phyloP scores from a whole-genome alignment of 2,797 vertebrate genomes.

The Parotocinclus haroldoi region DNA sequence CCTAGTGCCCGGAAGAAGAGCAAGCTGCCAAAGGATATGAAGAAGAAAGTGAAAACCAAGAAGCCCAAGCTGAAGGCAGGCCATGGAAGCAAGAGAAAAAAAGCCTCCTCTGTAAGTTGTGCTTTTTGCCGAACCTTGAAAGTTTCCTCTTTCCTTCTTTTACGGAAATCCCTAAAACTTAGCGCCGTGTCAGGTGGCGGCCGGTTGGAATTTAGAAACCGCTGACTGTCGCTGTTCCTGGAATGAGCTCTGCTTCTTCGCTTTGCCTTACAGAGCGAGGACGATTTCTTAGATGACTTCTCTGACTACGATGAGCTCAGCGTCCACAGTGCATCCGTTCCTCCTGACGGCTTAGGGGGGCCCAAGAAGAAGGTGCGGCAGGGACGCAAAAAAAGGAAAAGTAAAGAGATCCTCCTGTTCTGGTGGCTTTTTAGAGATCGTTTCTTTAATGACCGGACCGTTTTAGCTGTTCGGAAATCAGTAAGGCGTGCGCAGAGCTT shows the following conservation, averaged over 20 bases:
- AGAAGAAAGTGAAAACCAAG: slow-evolving; percentile 91
- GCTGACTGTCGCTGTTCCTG: no score
- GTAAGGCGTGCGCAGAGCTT: no score
- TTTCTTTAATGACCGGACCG: no score
- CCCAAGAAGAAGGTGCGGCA: slow-evolving; percentile 84
- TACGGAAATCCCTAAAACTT: no score
- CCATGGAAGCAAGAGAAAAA: slow-evolving; percentile 91
- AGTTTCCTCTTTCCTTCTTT: no score
- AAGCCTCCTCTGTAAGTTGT: slow-evolving; percentile 85
- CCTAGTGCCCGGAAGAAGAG: slow-evolving; percentile 89
- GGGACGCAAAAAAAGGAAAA: slow-evolving; percentile 93
- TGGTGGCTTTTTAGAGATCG: no score
- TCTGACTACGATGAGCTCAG: slow-evolving; percentile 94
- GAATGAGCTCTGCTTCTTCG: neutral
- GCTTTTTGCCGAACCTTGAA: neutral
- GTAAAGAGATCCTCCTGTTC: slow-evolving; percentile 54
- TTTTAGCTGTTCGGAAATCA: no score
- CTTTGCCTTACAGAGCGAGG: slow-evolving; percentile 81
- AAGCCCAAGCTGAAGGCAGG: slow-evolving; percentile 90
- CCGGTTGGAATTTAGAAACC: neutral
- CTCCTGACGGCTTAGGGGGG: slow-evolving; percentile 82
- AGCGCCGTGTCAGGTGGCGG: no score
- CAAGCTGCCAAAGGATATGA: slow-evolving; percentile 83
- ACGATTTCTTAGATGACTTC: slow-evolving; percentile 89
- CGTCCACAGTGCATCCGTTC: slow-evolving; percentile 91